Percentiles rank a stretch among this genome's conserved stretches.
Conservation (phyloP, 2,113 vertebrate genomes). For the Telmatochromis sp. region DNA sequence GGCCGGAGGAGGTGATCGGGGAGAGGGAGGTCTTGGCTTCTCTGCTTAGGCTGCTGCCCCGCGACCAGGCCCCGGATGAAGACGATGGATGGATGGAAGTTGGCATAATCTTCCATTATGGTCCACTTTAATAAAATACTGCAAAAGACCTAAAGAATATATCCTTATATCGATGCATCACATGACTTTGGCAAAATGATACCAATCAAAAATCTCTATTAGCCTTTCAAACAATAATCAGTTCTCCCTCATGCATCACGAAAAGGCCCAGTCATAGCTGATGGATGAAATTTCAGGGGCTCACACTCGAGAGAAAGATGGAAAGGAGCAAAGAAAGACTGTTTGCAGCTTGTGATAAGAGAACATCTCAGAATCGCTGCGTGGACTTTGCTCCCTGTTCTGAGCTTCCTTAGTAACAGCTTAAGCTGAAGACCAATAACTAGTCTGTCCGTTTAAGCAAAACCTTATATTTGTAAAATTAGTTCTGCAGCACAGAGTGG, state of each 20-base stretch:
- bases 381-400: background rate
- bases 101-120: background rate
- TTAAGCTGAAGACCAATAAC: background rate
- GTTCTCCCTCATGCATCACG: background rate
- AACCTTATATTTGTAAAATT: slow-evolving; percentile 18
- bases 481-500: slow-evolving; percentile 3
- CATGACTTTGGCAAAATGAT: background rate
- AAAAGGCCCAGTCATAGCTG: background rate
- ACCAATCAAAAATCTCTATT: background rate
- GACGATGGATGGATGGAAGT: background rate
- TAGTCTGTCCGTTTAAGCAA: slow-evolving; percentile 7
- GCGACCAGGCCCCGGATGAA: rapidly evolving
- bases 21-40: background rate
- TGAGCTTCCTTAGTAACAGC: background rate
- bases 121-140: background rate
- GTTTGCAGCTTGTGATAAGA: background rate
- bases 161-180: background rate
- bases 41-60: background rate
- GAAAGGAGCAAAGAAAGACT: background rate
- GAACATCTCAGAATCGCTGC: background rate
- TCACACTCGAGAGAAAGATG: background rate
- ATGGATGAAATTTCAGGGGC: background rate
- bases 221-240: background rate
- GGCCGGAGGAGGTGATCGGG: background rate
- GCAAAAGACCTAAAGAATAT: background rate